Percentiles rank a stretch among this genome's conserved stretches.
These are phyloP conservation scores for Portevinia maculata DNA, from an alignment of 2,888 invertebrate genomes.

Conservation along the genomic window DNA sequence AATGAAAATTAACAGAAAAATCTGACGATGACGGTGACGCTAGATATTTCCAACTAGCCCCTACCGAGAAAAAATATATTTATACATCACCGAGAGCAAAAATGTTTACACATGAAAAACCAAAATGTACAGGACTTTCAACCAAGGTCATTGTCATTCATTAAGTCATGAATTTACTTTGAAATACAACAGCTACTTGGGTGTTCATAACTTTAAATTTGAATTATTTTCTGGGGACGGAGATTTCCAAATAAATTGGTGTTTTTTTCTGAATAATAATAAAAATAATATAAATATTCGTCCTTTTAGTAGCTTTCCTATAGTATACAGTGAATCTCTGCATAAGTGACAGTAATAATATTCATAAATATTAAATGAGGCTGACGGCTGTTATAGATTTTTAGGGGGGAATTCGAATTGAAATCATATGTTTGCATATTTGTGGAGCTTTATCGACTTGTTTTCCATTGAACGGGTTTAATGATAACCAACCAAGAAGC, in stretches of 20 bases:
- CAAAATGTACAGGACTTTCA: too few relatives aligned
- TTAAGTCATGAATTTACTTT: constrained; percentile 32
- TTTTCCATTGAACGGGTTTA: not conserved
- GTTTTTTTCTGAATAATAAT: constrained; percentile 25
- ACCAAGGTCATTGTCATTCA: too few relatives aligned
- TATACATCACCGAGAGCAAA: too few relatives aligned
- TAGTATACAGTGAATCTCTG: constrained; percentile 44
- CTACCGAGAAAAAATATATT: too few relatives aligned
- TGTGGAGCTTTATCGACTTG: constrained; percentile 3
- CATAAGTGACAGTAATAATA: constrained; percentile 60
- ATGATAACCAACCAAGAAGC: not conserved
- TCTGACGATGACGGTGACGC: too few relatives aligned
- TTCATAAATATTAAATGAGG: constrained; percentile 50
- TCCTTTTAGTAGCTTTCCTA: constrained; percentile 33
- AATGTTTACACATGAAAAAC: too few relatives aligned
- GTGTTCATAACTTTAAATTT: constrained; percentile 15
- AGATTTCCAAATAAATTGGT: not conserved
- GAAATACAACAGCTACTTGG: not conserved
- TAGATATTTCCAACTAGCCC: too few relatives aligned
- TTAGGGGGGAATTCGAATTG: constrained; percentile 34
- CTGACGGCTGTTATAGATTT: constrained; percentile 50
- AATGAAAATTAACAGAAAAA: too few relatives aligned
- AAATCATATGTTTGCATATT: constrained; percentile 16
- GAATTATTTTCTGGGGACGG: constrained; percentile 19
- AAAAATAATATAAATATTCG: constrained; percentile 29